phyloP scores from a whole-genome alignment of 1,140 invertebrate species.

The Bombus ignitus region DNA sequence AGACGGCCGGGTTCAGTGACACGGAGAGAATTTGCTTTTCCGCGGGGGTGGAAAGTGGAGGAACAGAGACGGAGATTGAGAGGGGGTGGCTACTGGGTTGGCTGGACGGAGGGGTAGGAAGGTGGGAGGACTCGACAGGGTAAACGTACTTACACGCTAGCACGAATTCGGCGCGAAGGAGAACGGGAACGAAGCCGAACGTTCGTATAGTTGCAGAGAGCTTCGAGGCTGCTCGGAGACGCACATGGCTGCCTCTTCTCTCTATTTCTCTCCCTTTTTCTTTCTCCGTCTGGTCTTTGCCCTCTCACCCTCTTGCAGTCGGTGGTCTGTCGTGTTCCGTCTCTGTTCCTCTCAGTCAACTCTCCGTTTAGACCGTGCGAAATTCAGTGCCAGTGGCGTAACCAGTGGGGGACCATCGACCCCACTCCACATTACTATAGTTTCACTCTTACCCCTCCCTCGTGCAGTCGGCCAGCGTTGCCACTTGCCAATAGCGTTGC shows the following conservation, averaged over 20 bases:
- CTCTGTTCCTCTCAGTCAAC: conserved; percentile 46
- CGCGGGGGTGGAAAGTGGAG: conserved; percentile 52
- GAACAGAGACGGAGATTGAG: conserved; percentile 14
- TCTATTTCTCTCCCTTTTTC: conserved; percentile 23
- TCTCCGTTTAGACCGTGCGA: conserved; percentile 61
- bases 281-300: neutral
- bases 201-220: conserved; percentile 48
- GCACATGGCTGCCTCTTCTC: conserved; percentile 52
- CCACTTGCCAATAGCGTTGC: conserved; percentile 67
- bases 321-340: conserved; percentile 38
- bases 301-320: conserved; percentile 18
- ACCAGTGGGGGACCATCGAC: conserved; percentile 42
- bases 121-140: conserved; percentile 37
- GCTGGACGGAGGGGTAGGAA: conserved; percentile 16
- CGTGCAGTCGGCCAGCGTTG: conserved; percentile 49
- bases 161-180: conserved; percentile 64
- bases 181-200: conserved; percentile 46
- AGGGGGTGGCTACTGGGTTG: conserved; percentile 2
- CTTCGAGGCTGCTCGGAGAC: conserved; percentile 40
- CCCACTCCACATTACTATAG: conserved; percentile 50
- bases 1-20: conserved; percentile 80
- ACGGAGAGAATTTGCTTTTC: conserved; percentile 79
- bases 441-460: conserved; percentile 50
- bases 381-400: conserved; percentile 69
- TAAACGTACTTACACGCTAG: conserved; percentile 54